These are phyloP conservation scores for Calvadosia cruxmelitensis DNA, from an alignment of 30 jellyfish, hydroid and myxozoan species.

Conservation along the genomic window DNA sequence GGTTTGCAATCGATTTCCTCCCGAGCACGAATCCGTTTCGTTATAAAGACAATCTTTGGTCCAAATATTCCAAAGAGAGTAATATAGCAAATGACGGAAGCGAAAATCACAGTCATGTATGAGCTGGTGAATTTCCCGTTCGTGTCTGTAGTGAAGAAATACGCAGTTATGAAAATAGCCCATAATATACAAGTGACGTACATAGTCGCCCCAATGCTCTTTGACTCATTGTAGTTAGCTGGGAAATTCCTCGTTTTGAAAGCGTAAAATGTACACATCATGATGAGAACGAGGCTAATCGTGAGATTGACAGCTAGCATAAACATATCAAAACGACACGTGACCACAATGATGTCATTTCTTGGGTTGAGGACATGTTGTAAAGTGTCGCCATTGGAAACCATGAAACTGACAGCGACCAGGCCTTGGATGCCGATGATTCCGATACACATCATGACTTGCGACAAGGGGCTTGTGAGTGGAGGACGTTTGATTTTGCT, in stretches of 20 bases:
- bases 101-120: slow-evolving; percentile 11
- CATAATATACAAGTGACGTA: background rate
- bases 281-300: background rate
- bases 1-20: background rate
- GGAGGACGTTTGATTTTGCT: background rate
- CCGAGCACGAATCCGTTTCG: background rate
- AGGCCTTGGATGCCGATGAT: background rate
- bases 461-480: background rate
- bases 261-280: background rate
- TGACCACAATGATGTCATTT: background rate
- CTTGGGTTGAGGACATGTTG: background rate
- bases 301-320: background rate
- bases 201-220: background rate
- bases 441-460: background rate
- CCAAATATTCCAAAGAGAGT: slow-evolving; percentile 14
- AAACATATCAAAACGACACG: slow-evolving; percentile 1
- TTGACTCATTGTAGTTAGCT: background rate
- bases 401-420: background rate
- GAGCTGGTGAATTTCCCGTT: background rate
- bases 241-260: background rate
- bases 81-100: background rate
- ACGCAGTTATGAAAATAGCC: background rate
- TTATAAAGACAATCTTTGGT: slow-evolving; percentile 2
- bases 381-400: background rate
- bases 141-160: background rate